phyloP scores from a whole-genome alignment of 2,888 invertebrate species.

The Sinodicranocentrus sp. region DNA sequence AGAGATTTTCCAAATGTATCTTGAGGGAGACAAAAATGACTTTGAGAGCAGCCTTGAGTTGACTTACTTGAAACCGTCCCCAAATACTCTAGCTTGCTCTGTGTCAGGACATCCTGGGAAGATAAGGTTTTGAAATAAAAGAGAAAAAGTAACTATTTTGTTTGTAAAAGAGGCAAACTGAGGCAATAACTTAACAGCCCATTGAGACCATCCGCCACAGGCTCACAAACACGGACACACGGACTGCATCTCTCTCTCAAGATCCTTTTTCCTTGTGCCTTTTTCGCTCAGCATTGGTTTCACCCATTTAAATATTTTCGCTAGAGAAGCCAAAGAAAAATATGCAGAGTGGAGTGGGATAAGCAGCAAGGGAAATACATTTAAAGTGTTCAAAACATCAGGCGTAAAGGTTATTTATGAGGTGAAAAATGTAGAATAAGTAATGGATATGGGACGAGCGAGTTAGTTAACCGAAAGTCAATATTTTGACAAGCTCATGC shows the following conservation, averaged over 20 bases:
- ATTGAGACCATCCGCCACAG: slow-evolving; percentile 31
- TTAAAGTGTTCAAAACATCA: slow-evolving; percentile 54
- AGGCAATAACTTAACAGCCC: slow-evolving; percentile 43
- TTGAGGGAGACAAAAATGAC: slow-evolving; percentile 59
- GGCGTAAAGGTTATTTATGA: slow-evolving; percentile 74
- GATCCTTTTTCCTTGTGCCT: slow-evolving; percentile 36
- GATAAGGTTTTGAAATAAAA: slow-evolving; percentile 49
- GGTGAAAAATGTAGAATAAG: slow-evolving; percentile 75
- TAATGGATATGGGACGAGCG: slow-evolving; percentile 75
- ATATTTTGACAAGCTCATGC: slow-evolving; percentile 76
- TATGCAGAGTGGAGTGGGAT: background rate
- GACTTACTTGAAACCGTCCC: slow-evolving; percentile 4
- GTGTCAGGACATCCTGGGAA: slow-evolving; percentile 32
- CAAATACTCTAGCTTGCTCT: too few relatives aligned
- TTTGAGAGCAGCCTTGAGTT: slow-evolving; percentile 54
- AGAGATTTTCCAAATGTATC: slow-evolving; percentile 64
- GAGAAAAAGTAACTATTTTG: slow-evolving; percentile 57
- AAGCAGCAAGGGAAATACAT: slow-evolving; percentile 27
- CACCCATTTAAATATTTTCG: slow-evolving; percentile 7
- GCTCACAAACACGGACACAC: too few relatives aligned
- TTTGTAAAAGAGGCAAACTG: slow-evolving; percentile 27
- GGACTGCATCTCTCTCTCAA: too few relatives aligned
- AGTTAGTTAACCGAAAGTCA: slow-evolving; percentile 75
- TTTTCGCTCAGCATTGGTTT: background rate
- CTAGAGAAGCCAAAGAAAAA: background rate